Evolutionary conservation across 2,113 vertebrate species (phyloP), one percentile per base, ranked within the genome.

Genomic region (Petroica traversi): DNA sequence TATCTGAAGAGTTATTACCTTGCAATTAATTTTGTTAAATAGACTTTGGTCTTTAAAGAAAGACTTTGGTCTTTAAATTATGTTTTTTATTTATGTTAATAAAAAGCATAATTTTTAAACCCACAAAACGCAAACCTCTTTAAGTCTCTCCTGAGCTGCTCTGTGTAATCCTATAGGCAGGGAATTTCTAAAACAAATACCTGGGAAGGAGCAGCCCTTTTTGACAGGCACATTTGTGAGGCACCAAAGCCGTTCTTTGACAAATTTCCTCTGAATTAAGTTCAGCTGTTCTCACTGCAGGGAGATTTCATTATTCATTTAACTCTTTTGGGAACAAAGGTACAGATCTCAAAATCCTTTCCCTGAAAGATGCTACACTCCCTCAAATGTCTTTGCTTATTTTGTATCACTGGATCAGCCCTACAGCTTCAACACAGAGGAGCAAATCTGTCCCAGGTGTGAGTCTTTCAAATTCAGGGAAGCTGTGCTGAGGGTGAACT

Each of bases 131-230:
- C 72, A 92, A 91, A 74, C 41, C 66, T 88, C 59, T 88, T 78
- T 75, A 88, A 78, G 69, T 73, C 66, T 73, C 43, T 81, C 48
- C 49, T 2, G 18, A 73, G 64, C 46, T 63, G 29, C 49, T 81
- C 88, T 83, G 29, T 71, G 79, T 79, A 93, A 94, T 81, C 43
- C 78, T 89, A 48, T 49, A 89, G 92, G 71, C 36, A 89, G 90
- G 75, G 86, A 93, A 90, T 95, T 93, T 94, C 85, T 93, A 75
- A 95, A 97, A 88, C 80, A 96, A 88, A 93, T 73, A 93, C 75
- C 64, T 72, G 69, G 67, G 76, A 73, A 82, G 74, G 57, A 85
- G 48, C 74, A 91, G 40, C 58, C 41, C 36, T 85, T 89, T 79
- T 54, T 89, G 89, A 91, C 85, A 92, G 71, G 43, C 49, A 49